Conservation (phyloP, 2,113 vertebrate genomes). For the Sisor rabdophorus region DNA sequence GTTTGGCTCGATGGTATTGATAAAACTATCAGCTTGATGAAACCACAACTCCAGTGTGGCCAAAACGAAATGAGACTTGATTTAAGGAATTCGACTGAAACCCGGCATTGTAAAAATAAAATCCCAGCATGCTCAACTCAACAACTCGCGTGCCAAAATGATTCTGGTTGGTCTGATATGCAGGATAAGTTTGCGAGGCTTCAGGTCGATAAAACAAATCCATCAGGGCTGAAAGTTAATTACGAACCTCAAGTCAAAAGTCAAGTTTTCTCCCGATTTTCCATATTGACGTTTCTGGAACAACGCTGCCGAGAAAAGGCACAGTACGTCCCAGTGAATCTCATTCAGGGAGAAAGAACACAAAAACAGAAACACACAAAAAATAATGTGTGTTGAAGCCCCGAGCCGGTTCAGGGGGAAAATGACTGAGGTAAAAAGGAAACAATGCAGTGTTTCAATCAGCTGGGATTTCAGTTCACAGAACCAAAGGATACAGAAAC, state of each 20-base stretch:
- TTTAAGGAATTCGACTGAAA: neutral
- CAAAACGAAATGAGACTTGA: neutral
- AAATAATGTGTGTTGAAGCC: no score
- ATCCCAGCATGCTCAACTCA: neutral
- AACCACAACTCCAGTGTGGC: neutral
- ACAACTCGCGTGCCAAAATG: neutral
- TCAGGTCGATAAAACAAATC: neutral
- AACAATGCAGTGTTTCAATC: no score
- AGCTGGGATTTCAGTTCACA: no score
- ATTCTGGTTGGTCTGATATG: no score
- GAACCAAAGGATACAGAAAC: no score
- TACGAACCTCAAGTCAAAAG: neutral
- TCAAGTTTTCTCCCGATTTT: conserved; percentile 1
- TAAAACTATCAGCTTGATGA: neutral
- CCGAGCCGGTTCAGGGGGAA: conserved; percentile 20
- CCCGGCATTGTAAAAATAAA: no score
- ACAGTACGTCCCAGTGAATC: conserved; percentile 4
- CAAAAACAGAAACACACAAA: neutral
- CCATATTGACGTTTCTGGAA: conserved; percentile 8
- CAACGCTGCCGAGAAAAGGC: neutral
- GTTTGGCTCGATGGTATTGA: neutral
- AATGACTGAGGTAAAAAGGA: no score
- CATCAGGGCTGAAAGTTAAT: neutral
- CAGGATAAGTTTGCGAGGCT: neutral
- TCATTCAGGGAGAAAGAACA: neutral